Base-by-base conservation (phyloP, 2,113 vertebrate species). In the Saguinus imperator region DNA sequence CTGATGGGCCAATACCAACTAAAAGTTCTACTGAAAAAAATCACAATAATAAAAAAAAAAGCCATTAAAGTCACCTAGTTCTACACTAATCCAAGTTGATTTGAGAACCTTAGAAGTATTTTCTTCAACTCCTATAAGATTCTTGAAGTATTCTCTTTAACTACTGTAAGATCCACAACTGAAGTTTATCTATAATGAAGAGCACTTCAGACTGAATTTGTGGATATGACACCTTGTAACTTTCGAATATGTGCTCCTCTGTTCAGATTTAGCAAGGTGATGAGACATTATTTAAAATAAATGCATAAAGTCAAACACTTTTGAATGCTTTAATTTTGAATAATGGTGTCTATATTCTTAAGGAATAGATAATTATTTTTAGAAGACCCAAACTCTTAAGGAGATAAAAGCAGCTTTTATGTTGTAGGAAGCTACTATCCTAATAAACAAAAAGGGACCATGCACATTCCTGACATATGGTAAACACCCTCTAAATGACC, bases 181-280 rank as follows among this genome's bases (percentile, higher is more conserved):
- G 55, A 76, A n/a, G 3, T 50, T 96, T 80, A 93, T 37, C 20
- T 21, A 58, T 27, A 87, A 32, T 43, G 27, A 92, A 92, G 43
- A 76, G 0, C 6, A 80, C 18, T 75, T 95, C n/a, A 75, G 17
- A 40, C 1, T 83, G 13, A 20, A 93, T 35, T 57, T 93, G 35
- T 61, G 17, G 12, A 73, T 68, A 37, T 29, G 23, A 73, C 29
- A 66, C 7, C 21, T 82, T 89, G 45, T 37, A 86, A 89, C 12
- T 87, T 89, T 96, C 35, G 87, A 45, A 14, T 89, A n/a, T 76
- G 8, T 84, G 91, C 83, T 89, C 43, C 8, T 83, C 14, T 94
- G 18, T 57, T 89, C 58, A 84, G 37, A 89, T 40, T 52, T 29
- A 85, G 14, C n/a, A 37, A 66, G 25, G 8, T 61, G 12, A 79